A percentile compares a stretch with the other conserved stretches of the same genome.
phyloP scores from a whole-genome alignment of 2,888 invertebrate genomes.

The Tipula helvola region DNA sequence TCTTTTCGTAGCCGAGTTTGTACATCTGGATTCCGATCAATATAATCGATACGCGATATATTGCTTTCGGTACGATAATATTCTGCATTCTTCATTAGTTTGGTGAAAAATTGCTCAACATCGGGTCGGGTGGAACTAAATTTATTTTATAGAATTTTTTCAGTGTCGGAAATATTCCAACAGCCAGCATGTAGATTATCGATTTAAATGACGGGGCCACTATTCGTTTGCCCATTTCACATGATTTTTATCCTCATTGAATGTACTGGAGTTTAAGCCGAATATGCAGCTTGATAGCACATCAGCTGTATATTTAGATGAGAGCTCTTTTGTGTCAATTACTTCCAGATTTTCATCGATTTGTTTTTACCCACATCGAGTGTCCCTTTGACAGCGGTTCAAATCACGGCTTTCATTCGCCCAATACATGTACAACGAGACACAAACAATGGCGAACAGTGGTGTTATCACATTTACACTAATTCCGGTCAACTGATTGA shows the following conservation, averaged over 20 bases:
- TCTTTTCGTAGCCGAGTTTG: conserved; percentile 26
- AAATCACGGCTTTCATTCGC: neutral
- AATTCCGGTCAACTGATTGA: neutral
- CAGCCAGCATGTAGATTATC: conserved; percentile 19
- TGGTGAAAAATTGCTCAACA: conserved; percentile 41
- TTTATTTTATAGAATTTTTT: conserved; percentile 19
- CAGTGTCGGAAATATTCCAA: conserved; percentile 25
- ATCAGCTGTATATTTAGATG: conserved; percentile 33
- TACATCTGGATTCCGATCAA: conserved; percentile 22
- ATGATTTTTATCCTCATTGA: conserved; percentile 24
- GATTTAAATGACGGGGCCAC: conserved; percentile 22
- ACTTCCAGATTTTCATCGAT: conserved; percentile 25
- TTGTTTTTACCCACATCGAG: conserved; percentile 18
- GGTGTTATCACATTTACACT: neutral
- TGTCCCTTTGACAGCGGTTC: neutral
- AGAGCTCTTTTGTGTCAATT: conserved; percentile 34
- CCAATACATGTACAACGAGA: neutral
- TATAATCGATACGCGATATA: conserved; percentile 26
- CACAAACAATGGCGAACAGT: neutral
- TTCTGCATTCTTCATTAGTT: conserved; percentile 24
- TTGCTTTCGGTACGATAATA: conserved; percentile 21
- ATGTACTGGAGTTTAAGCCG: conserved; percentile 34
- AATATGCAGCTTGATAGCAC: conserved; percentile 37
- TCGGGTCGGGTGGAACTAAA: conserved; percentile 30
- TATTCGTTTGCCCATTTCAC: conserved; percentile 23